Evolutionary conservation across 2,888 invertebrate genomes (phyloP), one percentile per base, ranked within the genome.

Genomic region (Imbricaverruca yamaguchii): DNA sequence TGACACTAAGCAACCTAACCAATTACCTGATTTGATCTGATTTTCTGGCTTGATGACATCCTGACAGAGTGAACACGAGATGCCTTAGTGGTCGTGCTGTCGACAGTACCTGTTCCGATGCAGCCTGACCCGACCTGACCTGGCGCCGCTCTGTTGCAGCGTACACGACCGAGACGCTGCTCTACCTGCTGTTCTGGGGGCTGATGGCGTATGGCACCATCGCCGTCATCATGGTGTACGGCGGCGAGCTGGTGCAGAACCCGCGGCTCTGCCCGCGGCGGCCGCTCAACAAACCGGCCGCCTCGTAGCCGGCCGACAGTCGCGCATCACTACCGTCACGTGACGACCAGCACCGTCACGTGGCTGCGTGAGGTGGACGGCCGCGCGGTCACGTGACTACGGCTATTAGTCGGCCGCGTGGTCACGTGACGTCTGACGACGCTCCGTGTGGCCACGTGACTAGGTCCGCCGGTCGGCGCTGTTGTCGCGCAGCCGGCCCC

Each of bases 151-250:
- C 53, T 53, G 53, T 55, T 57, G 56, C 87, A 87, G 93, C 94
- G 86, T 94, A 94, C 87, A 92, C 91, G 80, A 94, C 92, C 53
- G 94, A 94, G 86, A 92, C 93, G 85, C 88, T 97, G 83, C 89
- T 97, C 83, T 96, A 94, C 87, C 90, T 97, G 86, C 89, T 97
- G 86, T 96, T 98, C 88, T 98, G 97, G 97, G 95, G 94, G 21
- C 92, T 93, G 0, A 94, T 96, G 90, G 92, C 95, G 74, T 91
- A 92, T 0, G 92, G 93, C 77, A 94, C 95, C 9, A 87, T 91
- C 74, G 91, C 92, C 65, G 91, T 92, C 81, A 96, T 96, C 83
- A 93, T 97, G 85, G 90, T 93, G 85, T 94, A 95, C 87, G 98
- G 98, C 84, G 91, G 91, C 77, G 97, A 98, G 87, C 98, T 97